Evolutionary conservation across 2,797 vertebrate genomes (phyloP).

Genomic region (Pseudomugil tenellus): DNA sequence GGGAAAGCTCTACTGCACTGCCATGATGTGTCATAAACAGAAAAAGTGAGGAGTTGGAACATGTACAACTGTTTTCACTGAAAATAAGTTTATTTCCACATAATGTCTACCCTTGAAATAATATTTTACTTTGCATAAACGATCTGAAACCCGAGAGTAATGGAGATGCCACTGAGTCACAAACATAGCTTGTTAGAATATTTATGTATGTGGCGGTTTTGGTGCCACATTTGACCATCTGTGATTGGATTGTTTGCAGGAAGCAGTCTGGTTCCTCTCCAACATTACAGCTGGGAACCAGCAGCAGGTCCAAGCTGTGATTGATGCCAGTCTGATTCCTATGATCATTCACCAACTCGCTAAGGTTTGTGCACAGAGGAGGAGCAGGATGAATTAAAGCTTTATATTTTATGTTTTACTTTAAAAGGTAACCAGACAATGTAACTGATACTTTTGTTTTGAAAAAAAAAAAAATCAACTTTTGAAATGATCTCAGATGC

Average conservation of each 20-base stretch:
- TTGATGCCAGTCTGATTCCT: slow-evolving; percentile 96
- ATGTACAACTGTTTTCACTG: too few species aligned
- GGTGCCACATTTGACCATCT: slow-evolving; percentile 27
- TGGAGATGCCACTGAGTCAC: background rate
- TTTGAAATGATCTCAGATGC: slow-evolving; percentile 6
- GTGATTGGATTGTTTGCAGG: slow-evolving; percentile 79
- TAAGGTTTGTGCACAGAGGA: slow-evolving; percentile 84
- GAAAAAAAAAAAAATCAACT: background rate
- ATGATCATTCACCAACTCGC: slow-evolving; percentile 99
- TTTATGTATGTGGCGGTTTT: background rate
- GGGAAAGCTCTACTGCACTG: too few species aligned
- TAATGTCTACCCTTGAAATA: background rate
- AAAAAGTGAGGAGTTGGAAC: too few species aligned
- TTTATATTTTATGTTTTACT: slow-evolving; percentile 10
- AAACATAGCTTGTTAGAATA: background rate
- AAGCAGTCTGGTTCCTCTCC: slow-evolving; percentile 99
- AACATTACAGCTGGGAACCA: slow-evolving; percentile 99
- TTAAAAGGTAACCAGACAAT: background rate
- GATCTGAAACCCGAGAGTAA: background rate
- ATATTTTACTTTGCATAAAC: too few species aligned
- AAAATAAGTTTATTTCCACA: too few species aligned
- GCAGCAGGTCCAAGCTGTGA: slow-evolving; percentile 98
- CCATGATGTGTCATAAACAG: too few species aligned
- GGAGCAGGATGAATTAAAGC: background rate
- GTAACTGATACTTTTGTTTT: slow-evolving; percentile 2